Conservation (phyloP, 2,888 invertebrate species). For the Rhagophthalmus giganteus region DNA sequence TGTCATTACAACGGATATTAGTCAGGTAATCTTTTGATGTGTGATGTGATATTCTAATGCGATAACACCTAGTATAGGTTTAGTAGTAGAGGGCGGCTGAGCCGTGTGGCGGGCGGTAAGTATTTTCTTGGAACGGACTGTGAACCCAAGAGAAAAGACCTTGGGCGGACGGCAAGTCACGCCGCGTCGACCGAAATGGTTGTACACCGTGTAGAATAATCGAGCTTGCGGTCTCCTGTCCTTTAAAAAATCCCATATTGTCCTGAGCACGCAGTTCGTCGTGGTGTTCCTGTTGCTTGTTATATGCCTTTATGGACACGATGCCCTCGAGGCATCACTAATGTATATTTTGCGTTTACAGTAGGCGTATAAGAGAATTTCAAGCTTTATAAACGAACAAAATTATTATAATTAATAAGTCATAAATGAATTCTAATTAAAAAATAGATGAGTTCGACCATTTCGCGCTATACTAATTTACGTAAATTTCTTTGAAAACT, state of each 20-base stretch:
- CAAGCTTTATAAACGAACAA: too few relatives aligned
- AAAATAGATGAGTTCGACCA: too few relatives aligned
- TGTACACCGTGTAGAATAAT: constrained; percentile 6
- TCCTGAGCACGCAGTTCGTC: constrained; percentile 8
- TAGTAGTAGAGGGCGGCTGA: constrained; percentile 21
- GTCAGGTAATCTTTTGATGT: constrained; percentile 17
- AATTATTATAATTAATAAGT: too few relatives aligned
- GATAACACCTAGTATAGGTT: constrained; percentile 21
- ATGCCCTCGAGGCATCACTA: constrained; percentile 6
- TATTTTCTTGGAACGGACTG: constrained; percentile 27
- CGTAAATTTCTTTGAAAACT: too few relatives aligned
- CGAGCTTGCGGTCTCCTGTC: constrained; percentile 14
- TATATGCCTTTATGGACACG: constrained; percentile 8
- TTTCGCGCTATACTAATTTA: too few relatives aligned
- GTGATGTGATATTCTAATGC: constrained; percentile 22
- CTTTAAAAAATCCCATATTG: constrained; percentile 16
- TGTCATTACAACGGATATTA: constrained; percentile 12
- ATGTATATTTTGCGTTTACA: constrained; percentile 15
- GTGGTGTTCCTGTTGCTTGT: constrained; percentile 1
- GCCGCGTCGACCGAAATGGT: constrained; percentile 23
- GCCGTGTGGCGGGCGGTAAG: constrained; percentile 19
- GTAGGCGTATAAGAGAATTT: not conserved
- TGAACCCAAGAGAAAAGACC: constrained; percentile 24
- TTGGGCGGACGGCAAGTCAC: constrained; percentile 29
- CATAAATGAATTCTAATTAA: too few relatives aligned